phyloP scores from a whole-genome alignment of 2,888 invertebrate genomes.

The Apantesis nais region DNA sequence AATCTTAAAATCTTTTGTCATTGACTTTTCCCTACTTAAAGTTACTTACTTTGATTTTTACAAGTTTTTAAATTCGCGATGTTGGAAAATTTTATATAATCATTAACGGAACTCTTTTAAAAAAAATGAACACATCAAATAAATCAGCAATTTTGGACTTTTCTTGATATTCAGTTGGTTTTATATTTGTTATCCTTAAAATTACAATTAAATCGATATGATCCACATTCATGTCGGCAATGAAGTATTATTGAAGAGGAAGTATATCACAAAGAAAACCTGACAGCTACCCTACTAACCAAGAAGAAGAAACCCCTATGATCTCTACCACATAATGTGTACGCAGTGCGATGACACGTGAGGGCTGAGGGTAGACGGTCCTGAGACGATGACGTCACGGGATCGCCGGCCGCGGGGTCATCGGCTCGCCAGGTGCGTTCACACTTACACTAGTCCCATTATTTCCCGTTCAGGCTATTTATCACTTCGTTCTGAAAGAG shows the following conservation, averaged over 20 bases:
- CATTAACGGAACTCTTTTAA: neutral
- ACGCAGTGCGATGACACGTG: conserved; percentile 59
- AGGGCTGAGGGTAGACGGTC: conserved; percentile 62
- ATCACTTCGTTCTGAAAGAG: conserved; percentile 28
- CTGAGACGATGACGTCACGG: conserved; percentile 78
- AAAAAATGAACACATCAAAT: too few relatives aligned
- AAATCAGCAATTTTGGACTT: neutral
- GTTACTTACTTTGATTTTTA: neutral
- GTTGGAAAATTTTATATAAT: neutral
- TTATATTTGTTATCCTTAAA: neutral
- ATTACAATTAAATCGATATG: neutral
- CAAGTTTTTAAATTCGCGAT: neutral
- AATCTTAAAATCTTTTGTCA: neutral
- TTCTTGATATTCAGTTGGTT: neutral
- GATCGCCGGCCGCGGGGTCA: conserved; percentile 73
- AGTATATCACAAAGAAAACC: neutral
- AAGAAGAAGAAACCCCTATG: conserved; percentile 17
- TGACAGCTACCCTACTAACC: neutral
- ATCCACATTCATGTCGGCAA: neutral
- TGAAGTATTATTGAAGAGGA: neutral
- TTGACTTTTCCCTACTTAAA: neutral
- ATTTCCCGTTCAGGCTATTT: conserved; percentile 57
- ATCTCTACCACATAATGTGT: conserved; percentile 23
- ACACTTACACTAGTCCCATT: conserved; percentile 57
- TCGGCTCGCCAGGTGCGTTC: conserved; percentile 79